Conservation (phyloP, 2,113 vertebrate species). For the Semnornis frantzii region DNA sequence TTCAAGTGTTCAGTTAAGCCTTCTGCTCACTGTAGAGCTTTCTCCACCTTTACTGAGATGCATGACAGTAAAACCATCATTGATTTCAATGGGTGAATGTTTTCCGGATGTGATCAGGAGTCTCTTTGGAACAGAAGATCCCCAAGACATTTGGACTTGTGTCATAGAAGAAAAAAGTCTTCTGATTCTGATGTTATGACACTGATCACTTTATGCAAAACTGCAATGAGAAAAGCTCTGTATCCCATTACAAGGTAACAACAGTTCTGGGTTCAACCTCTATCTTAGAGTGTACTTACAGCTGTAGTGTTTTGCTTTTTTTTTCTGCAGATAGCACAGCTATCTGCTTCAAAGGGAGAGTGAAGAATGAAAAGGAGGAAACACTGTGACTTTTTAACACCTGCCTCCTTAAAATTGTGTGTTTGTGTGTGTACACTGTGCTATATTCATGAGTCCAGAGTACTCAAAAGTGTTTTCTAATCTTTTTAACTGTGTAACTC, state of each 20-base stretch:
- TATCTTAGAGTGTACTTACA: neutral
- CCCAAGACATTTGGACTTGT: neutral
- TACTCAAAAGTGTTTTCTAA: neutral
- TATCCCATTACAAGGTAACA: neutral
- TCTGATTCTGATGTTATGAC: neutral
- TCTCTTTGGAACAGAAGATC: neutral
- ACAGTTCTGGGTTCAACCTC: neutral
- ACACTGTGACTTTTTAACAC: neutral
- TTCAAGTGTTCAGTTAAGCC: neutral
- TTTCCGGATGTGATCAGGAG: neutral
- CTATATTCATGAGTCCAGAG: neutral
- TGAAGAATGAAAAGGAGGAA: neutral
- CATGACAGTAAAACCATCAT: neutral
- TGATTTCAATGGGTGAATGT: neutral
- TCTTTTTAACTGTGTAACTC: neutral
- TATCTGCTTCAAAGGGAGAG: neutral
- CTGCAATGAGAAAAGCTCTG: neutral
- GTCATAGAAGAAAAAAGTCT: neutral
- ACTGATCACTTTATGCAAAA: neutral
- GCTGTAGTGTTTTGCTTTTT: neutral
- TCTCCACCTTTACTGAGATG: neutral
- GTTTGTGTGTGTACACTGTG: rapidly evolving
- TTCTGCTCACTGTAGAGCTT: neutral
- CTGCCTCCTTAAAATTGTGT: neutral
- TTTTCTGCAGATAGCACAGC: neutral